phyloP scores from a whole-genome alignment of 2,797 vertebrate genomes.

The Halcyon badia region DNA sequence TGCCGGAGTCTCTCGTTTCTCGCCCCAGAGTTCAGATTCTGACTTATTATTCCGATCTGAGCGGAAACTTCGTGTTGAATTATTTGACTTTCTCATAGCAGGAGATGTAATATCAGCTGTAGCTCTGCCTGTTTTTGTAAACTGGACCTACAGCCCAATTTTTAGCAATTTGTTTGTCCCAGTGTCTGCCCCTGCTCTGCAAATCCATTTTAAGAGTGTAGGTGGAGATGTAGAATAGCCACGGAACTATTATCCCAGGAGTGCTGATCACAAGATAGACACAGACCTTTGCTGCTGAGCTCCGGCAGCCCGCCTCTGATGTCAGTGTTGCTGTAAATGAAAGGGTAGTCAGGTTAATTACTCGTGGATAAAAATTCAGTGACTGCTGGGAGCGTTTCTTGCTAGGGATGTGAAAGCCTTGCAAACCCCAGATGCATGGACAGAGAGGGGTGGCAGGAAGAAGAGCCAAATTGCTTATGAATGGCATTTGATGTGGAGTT shows the following conservation, averaged over 20 bases:
- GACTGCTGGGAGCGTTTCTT: background rate
- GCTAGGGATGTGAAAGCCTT: background rate
- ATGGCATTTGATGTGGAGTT: rapidly evolving
- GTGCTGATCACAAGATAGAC: background rate
- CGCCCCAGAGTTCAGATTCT: background rate
- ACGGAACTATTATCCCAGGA: background rate
- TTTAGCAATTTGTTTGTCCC: rapidly evolving
- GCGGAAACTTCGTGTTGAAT: background rate
- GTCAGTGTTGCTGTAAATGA: background rate
- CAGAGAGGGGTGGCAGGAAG: background rate
- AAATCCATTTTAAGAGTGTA: background rate
- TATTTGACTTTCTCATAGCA: background rate
- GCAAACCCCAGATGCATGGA: background rate
- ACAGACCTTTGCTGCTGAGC: background rate
- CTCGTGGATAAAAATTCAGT: background rate
- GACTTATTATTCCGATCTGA: background rate
- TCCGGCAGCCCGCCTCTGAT: background rate
- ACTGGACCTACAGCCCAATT: background rate
- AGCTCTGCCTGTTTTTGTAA: background rate
- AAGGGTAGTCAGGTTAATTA: background rate
- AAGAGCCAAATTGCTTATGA: background rate
- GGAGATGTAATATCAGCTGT: background rate
- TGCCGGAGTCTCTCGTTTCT: background rate
- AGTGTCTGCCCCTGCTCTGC: background rate
- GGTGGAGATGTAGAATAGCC: background rate